A percentile compares a stretch with the other conserved stretches of the same genome.
Conservation (phyloP, 2,113 vertebrate genomes). For the Pedionomus torquatus region DNA sequence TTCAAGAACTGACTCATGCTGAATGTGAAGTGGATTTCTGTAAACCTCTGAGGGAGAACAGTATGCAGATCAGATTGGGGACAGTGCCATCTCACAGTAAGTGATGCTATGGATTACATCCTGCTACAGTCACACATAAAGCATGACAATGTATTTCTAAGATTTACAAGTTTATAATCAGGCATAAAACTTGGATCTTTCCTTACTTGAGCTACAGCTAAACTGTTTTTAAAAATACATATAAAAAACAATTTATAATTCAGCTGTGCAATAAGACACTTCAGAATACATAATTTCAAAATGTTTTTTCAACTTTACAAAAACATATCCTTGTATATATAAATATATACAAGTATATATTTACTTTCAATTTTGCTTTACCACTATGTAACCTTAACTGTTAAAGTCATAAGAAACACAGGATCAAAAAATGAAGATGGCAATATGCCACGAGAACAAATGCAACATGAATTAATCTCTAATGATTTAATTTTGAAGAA, state of each 20-base stretch:
- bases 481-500: accelerated
- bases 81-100: not conserved
- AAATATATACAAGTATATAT: too few species aligned
- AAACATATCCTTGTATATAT: too few species aligned
- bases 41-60: not conserved
- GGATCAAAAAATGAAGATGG: not conserved
- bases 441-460: not conserved
- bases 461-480: not conserved
- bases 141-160: not conserved
- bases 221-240: not conserved
- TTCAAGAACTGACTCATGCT: not conserved
- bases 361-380: too few species aligned
- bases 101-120: not conserved
- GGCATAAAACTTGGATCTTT: not conserved
- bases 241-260: not conserved
- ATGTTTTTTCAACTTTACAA: not conserved
- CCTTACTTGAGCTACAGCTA: not conserved
- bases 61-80: not conserved
- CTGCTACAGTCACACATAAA: not conserved
- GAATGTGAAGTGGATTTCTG: not conserved
- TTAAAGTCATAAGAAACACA: not conserved
- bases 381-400: not conserved
- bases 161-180: not conserved
- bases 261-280: not conserved
- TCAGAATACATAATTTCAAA: not conserved